Conservation (phyloP, 2,888 invertebrate genomes). For the Uloborus plumipes region DNA sequence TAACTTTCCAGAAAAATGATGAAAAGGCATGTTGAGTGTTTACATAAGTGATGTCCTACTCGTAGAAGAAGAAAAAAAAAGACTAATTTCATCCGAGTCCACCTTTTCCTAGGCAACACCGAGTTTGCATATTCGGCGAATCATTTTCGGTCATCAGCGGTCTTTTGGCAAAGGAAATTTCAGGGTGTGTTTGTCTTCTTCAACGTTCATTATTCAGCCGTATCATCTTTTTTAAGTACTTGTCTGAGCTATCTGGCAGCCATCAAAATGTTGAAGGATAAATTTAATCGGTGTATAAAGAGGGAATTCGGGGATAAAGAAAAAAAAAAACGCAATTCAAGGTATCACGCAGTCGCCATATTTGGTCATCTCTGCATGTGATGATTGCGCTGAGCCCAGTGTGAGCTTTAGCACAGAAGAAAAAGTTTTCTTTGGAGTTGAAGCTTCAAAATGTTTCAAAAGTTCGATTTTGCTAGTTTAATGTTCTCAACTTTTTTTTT, state of each 20-base stretch:
- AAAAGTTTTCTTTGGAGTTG: no score
- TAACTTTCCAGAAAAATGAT: conserved; percentile 4
- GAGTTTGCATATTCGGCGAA: background rate
- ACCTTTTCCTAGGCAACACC: background rate
- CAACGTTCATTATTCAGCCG: conserved; percentile 13
- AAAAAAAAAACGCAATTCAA: background rate
- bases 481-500: no score
- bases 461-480: no score
- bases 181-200: conserved; percentile 57
- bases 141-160: conserved; percentile 5
- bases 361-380: background rate
- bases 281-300: conserved; percentile 45
- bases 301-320: background rate
- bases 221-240: conserved; percentile 43
- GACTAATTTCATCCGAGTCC: background rate
- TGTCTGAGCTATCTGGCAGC: conserved; percentile 52
- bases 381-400: no score
- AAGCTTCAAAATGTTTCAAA: no score
- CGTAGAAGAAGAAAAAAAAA: background rate
- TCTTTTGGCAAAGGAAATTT: background rate
- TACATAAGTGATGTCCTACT: conserved; percentile 6
- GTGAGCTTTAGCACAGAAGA: no score
- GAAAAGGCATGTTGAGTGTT: conserved; percentile 13
- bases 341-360: background rate
- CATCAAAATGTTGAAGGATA: conserved; percentile 55